Evolutionary conservation across 2,113 vertebrate species (phyloP), one percentile per base, ranked within the genome.

Genomic region (Casuarius casuarius): DNA sequence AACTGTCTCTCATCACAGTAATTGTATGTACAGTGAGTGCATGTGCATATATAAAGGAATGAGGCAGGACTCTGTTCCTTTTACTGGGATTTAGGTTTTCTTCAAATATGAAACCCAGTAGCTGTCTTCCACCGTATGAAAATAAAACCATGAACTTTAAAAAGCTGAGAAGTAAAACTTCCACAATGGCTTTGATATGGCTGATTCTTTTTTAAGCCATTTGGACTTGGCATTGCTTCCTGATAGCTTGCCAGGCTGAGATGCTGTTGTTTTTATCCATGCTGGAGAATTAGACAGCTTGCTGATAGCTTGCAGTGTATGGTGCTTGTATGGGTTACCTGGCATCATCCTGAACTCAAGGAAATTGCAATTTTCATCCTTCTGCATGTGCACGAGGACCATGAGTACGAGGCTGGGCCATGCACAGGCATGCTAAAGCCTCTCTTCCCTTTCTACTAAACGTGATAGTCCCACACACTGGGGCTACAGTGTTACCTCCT

Each of bases 151-250:
- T n/a, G 29, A 44, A 83, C 66, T 96, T 97, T 63, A 63, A 85
- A 95, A 96, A 85, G 52, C 81, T 83, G 31, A 51, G 59, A 84
- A 95, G 63, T 74, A 80, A 90, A 95, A 94, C 78, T 95, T 95
- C 54, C 74, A 94, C 80, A 59, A 49, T 73, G 77, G 80, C 74
- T 92, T 87, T 94, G 95, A 80, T 94, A 92, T 19, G 74, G 87
- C 49, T 95, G 74, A 63, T 33, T 94, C 89, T 96, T 95, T 97
- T 94, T 95, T 63, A 87, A 96, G 78, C 74, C 87, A 51, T 68
- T 91, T 95, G 89, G 87, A 85, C 59, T 90, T 97, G 96, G 89
- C 94, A 90, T 83, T 90, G 84, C 81, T 91, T 83, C 78, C 68
- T 92, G 92, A 20, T 65, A 73, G 59, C 75, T 62, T 94, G 96